A percentile compares a stretch with the other conserved stretches of the same genome.
Evolutionary conservation across 2,888 invertebrate species (phyloP).

Genomic region (Trisateles emortualis): DNA sequence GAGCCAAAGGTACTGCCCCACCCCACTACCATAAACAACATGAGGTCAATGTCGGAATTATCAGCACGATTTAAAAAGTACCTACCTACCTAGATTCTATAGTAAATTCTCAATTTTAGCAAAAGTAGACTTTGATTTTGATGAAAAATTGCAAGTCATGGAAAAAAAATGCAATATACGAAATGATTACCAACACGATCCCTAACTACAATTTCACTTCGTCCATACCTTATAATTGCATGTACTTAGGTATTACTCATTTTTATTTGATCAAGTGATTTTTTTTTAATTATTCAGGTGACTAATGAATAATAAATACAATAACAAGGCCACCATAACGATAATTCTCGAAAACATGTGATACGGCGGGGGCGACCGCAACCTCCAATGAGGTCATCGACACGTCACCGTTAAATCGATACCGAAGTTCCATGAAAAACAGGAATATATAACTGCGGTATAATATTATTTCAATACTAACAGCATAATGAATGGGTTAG

Average conservation of each 20-base stretch:
- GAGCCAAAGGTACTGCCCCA: not conserved
- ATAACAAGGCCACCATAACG: constrained; percentile 18
- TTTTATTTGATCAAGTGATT: constrained; percentile 9
- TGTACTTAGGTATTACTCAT: not conserved
- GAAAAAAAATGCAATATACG: too few relatives aligned
- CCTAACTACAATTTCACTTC: too few relatives aligned
- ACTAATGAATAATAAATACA: constrained; percentile 12
- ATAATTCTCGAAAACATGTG: constrained; percentile 19
- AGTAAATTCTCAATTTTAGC: too few relatives aligned
- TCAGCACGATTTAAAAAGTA: too few relatives aligned
- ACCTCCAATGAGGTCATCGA: constrained; percentile 66
- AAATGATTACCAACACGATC: too few relatives aligned
- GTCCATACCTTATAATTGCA: too few relatives aligned
- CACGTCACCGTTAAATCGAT: constrained; percentile 45
- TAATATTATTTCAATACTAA: not conserved
- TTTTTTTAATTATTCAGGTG: constrained; percentile 3
- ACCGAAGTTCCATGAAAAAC: constrained; percentile 10
- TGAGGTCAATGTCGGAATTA: not conserved
- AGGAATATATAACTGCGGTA: constrained; percentile 3
- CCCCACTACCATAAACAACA: not conserved
- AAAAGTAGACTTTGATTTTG: too few relatives aligned
- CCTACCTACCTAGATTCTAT: not conserved
- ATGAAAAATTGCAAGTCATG: too few relatives aligned
- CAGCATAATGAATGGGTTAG: not conserved
- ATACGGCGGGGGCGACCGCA: constrained; percentile 10